These are phyloP conservation scores for Hypsibius dujardini DNA, from an alignment of 1,140 invertebrate species.

Conservation along the genomic window DNA sequence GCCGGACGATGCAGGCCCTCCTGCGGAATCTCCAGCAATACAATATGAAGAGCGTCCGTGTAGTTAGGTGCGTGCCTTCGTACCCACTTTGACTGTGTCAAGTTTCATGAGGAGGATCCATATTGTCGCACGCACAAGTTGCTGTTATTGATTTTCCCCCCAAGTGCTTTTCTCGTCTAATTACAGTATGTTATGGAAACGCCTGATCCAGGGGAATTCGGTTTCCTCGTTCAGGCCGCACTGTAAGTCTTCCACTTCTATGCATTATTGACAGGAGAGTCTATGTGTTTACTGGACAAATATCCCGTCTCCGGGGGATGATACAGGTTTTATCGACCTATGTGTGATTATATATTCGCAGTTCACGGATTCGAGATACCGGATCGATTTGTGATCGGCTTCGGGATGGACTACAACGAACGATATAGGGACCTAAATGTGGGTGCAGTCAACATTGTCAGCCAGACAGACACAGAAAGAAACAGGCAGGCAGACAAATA, in stretches of 20 bases:
- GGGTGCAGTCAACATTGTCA: constrained; percentile 28
- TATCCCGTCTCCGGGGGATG: no score
- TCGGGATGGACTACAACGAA: constrained; percentile 48
- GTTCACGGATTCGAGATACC: constrained; percentile 47
- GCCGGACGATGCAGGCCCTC: constrained; percentile 41
- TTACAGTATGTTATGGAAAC: constrained; percentile 38
- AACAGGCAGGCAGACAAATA: no score
- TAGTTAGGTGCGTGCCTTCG: constrained; percentile 31
- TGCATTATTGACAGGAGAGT: constrained; percentile 24
- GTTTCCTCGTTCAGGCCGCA: constrained; percentile 33
- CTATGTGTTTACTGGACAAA: constrained; percentile 26
- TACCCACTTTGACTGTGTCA: neutral
- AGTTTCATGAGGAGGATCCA: neutral
- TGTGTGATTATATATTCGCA: constrained; percentile 27
- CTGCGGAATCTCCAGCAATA: constrained; percentile 34
- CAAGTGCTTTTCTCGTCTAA: constrained; percentile 21
- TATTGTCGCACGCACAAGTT: no score
- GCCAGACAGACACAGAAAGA: no score
- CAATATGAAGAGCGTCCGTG: constrained; percentile 37
- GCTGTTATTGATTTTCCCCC: no score
- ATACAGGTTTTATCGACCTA: constrained; percentile 25
- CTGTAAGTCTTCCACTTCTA: constrained; percentile 30
- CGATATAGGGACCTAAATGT: constrained; percentile 45
- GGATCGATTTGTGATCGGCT: constrained; percentile 46
- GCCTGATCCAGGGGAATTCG: constrained; percentile 32